These are phyloP conservation scores for Microplitis manilae DNA, from an alignment of 2,888 invertebrate species.

Conservation along the genomic window DNA sequence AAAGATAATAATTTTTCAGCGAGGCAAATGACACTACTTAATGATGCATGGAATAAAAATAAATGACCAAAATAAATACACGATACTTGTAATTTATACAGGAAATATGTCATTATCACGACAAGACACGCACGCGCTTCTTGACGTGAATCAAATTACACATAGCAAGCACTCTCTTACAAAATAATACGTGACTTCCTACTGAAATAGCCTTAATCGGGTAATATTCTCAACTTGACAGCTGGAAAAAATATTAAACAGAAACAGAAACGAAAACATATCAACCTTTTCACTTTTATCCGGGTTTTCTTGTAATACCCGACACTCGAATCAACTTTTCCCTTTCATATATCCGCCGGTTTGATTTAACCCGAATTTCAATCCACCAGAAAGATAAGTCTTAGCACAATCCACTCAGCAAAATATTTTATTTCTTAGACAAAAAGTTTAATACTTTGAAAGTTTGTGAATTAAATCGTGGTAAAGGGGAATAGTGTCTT, in stretches of 20 bases:
- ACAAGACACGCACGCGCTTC: constrained; percentile 36
- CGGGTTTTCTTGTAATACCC: no score
- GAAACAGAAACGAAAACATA: no score
- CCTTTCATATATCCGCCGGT: no score
- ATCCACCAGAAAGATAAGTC: no score
- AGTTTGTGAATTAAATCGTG: no score
- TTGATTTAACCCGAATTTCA: no score
- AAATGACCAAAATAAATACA: background rate
- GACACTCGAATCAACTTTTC: no score
- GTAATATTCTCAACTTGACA: constrained; percentile 2
- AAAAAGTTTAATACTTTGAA: no score
- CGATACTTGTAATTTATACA: constrained; percentile 24
- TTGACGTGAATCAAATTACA: constrained; percentile 42
- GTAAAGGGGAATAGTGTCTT: no score
- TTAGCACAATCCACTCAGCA: no score
- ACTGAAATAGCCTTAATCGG: background rate
- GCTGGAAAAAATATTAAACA: background rate
- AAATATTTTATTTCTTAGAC: no score
- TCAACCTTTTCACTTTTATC: no score
- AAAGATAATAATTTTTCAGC: background rate
- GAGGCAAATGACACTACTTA: background rate
- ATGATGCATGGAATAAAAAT: background rate
- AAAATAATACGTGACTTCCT: constrained; percentile 31
- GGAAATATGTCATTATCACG: constrained; percentile 41
- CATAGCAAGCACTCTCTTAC: constrained; percentile 19